phyloP scores from a whole-genome alignment of 2,797 vertebrate species.

The Myripristis murdjan region DNA sequence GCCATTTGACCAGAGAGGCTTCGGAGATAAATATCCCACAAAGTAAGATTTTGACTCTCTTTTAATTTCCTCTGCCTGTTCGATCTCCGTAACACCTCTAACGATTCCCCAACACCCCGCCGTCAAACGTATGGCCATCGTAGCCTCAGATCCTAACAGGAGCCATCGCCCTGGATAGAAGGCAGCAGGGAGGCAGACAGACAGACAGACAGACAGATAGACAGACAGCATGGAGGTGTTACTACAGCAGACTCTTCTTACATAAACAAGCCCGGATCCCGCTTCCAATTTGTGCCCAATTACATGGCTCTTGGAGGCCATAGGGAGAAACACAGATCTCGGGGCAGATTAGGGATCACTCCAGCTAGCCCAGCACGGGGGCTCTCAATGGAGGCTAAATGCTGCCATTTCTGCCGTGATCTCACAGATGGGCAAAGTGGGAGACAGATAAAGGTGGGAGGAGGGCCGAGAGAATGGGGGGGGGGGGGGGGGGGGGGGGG shows the following conservation, averaged over 20 bases:
- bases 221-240: slow-evolving; percentile 36
- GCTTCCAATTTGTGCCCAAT: slow-evolving; percentile 74
- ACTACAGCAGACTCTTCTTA: slow-evolving; percentile 65
- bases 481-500: slow-evolving; percentile 6
- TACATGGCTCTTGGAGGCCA: slow-evolving; percentile 71
- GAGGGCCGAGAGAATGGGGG: too few relatives aligned
- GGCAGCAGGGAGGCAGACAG: slow-evolving; percentile 27
- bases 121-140: not conserved
- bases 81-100: slow-evolving; percentile 1
- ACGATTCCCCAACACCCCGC: not conserved
- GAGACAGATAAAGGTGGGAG: slow-evolving; percentile 18
- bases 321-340: slow-evolving; percentile 70
- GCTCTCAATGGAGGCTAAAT: slow-evolving; percentile 61
- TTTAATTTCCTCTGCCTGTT: not conserved
- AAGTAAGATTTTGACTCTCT: not conserved
- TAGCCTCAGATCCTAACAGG: slow-evolving; percentile 4
- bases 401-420: slow-evolving; percentile 43
- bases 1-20: not conserved
- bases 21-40: too few relatives aligned
- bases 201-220: slow-evolving; percentile 4
- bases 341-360: slow-evolving; percentile 69
- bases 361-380: slow-evolving; percentile 38
- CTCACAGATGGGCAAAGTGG: slow-evolving; percentile 31
- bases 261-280: slow-evolving; percentile 70
- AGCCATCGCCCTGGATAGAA: too few relatives aligned